Percentiles rank a stretch among this genome's conserved stretches.
These are phyloP conservation scores for Apoda limacodes DNA, from an alignment of 2,888 invertebrate genomes.

Conservation along the genomic window DNA sequence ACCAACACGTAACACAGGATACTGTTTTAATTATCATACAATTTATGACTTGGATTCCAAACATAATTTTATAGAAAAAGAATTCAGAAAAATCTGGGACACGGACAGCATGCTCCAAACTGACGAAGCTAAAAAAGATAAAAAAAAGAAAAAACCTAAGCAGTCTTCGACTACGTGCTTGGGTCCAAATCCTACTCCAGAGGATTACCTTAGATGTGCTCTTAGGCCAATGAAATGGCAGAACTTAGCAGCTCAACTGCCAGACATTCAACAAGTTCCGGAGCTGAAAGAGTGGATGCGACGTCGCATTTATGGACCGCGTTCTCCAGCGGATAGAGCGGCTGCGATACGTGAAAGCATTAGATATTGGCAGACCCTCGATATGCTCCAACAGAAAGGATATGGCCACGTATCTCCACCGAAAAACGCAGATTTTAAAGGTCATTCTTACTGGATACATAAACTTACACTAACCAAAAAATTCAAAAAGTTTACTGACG, in stretches of 20 bases:
- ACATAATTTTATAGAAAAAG: constrained; percentile 34
- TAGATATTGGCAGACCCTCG: constrained; percentile 35
- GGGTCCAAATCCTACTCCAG: constrained; percentile 34
- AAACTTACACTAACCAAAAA: constrained; percentile 37
- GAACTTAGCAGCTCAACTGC: constrained; percentile 48
- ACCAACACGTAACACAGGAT: constrained; percentile 31
- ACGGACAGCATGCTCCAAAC: constrained; percentile 42
- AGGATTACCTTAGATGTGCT: constrained; percentile 49
- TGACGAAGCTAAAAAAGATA: constrained; percentile 30
- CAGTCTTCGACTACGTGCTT: constrained; percentile 35
- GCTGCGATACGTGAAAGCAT: constrained; percentile 31
- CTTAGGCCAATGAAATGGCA: constrained; percentile 33
- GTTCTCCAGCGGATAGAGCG: constrained; percentile 24
- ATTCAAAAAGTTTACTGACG: constrained; percentile 31
- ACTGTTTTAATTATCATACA: constrained; percentile 42
- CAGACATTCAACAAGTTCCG: constrained; percentile 46
- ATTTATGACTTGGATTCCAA: constrained; percentile 45
- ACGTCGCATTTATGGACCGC: constrained; percentile 39
- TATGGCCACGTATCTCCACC: constrained; percentile 35
- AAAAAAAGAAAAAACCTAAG: constrained; percentile 25
- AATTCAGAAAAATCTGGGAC: constrained; percentile 48
- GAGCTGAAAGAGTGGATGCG: constrained; percentile 59
- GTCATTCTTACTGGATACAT: constrained; percentile 37
- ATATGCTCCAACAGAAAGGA: constrained; percentile 26
- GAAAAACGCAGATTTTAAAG: constrained; percentile 27